Evolutionary conservation across 1,140 invertebrate genomes (phyloP), one percentile per base, ranked within the genome.

Genomic region (Limonius californicus): DNA sequence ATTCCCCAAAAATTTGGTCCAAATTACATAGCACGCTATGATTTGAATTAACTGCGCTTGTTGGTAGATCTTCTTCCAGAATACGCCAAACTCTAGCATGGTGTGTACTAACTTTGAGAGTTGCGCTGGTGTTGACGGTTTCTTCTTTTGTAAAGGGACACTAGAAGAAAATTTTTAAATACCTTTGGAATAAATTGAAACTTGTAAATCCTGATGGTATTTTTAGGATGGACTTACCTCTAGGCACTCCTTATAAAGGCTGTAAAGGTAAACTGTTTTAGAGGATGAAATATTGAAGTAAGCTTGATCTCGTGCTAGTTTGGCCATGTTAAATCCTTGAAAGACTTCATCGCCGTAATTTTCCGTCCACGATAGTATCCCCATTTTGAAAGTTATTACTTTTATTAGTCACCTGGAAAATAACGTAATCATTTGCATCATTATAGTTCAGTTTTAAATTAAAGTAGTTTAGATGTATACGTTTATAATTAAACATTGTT

Each of bases 1-100:
- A 91, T 76, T 91, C 82, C 11, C 85, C 85, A 62, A 90, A 71
- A 45, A 84, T 76, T 0, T 81, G 79, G 9, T 75, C 68, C 9
- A 87, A 61, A 69, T 88, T 81, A 72, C 87, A 86, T 59, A 80
- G 62, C 20, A 82, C 54, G 65, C 76, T 59, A 16, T 57, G 19
- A 14, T 30, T 56, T 27, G 23, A 27, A 27, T 27, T 9, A 27
- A 27, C 23, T 47, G 50, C 1, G 54, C 2, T 43, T 27, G 9
- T 27, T 27, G 23, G 9, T 4, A 27, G 3, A 27, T 27, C 23
- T 27, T 27, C 23, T 57, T 16, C 62, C 54, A 12, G 57, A 55
- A 14, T 63, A 47, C 11, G 68, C 21, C 39, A 67, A 42, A 60
- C 61, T 62, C 57, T 64, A 45, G 12, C 14, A 30, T 54, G 64